Evolutionary conservation across 64 coral and sea anemone genomes (phyloP), one percentile per base, ranked within the genome.

Genomic region (Pocillopora damicornis): DNA sequence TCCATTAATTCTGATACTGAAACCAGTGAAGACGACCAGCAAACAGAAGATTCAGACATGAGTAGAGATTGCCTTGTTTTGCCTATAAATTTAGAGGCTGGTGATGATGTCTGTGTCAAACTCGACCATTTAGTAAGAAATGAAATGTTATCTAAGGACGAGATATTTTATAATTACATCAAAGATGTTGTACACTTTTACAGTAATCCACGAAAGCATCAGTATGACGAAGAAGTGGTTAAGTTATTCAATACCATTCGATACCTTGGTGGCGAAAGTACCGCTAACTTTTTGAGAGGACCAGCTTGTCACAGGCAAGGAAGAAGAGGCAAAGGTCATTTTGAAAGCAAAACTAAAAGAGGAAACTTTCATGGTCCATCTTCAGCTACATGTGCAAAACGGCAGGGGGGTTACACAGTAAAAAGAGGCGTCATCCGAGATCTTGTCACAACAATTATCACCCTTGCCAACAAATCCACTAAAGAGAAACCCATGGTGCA

Each of bases 231-330:
- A 11, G 61, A 84, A 14, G 58, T 91, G 9, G 80, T 84, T 15
- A 58, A 91, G 63, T 94, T 94, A 60, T 90, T 90, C 58, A 94
- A 94, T 88, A 90, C 92, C 36, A 86, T 94, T 18, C 80, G 90
- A 81, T 60, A 90, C 76, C 82, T 89, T 30, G 92, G 87, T 84
- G 90, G 84, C 23, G 92, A 67, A 73, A 89, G 88, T 81, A 90
- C 76, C n/a, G 82, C 87, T 34, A 87, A 87, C 66, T 94, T 90
- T 68, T 16, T 94, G 15, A 63, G 82, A 22, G 88, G 88, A 2
- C 92, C 92, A 66, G 90, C 87, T 82, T 94, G 79, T 63, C 76
- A 90, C 75, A 82, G 92, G 18, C 58, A 80, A 75, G 83, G 88
- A 64, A 87, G 58, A 76, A 82, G 88, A 11, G 92, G 88, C 79